Conservation (phyloP, 2,797 vertebrate species). For the Sparidentex hasta region DNA sequence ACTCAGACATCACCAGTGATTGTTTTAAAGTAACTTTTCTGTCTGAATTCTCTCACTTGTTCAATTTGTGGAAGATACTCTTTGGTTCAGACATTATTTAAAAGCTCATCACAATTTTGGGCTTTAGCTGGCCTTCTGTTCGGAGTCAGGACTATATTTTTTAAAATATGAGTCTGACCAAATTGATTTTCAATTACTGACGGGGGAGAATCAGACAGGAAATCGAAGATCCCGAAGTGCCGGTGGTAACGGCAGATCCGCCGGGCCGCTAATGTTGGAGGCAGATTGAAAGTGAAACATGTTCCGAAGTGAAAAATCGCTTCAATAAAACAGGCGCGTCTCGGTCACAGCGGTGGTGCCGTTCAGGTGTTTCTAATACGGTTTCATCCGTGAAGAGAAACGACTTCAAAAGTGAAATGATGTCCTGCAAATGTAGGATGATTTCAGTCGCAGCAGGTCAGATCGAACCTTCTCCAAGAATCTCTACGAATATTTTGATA, state of each 20-base stretch:
- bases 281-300: constrained; percentile 10
- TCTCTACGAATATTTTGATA: background rate
- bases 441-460: background rate
- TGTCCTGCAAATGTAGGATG: background rate
- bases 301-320: background rate
- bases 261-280: background rate
- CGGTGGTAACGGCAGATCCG: background rate
- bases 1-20: background rate
- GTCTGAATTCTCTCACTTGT: background rate
- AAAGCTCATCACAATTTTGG: background rate
- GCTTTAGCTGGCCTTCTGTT: background rate
- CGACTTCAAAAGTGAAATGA: background rate
- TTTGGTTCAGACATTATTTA: background rate
- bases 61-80: background rate
- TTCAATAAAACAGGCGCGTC: background rate
- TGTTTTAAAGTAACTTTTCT: background rate
- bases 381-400: background rate
- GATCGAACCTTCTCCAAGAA: background rate
- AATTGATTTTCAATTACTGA: constrained; percentile 8
- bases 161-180: background rate
- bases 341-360: background rate
- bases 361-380: background rate
- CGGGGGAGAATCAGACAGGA: constrained; percentile 14
- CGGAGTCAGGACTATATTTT: background rate
- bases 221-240: constrained; percentile 2